Base-by-base conservation (phyloP, 2,888 invertebrate genomes). In the Xestia ashworthii region DNA sequence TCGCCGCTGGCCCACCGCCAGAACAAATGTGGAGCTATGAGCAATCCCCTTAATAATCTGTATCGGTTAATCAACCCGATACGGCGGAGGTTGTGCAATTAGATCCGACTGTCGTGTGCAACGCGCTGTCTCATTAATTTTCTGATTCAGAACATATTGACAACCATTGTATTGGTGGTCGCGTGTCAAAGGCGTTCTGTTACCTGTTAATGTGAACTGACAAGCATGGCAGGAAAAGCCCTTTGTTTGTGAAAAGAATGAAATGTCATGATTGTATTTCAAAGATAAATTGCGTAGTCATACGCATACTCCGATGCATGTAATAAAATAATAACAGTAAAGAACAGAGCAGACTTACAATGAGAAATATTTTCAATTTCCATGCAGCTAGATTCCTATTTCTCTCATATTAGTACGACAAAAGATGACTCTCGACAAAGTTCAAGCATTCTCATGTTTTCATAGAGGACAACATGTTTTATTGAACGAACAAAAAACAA, bases 31-130 rank as follows among this genome's bases (percentile, higher is more conserved):
- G 92, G 93, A 92, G 92, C 94, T 94, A 93, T 94, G 94, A 95
- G 94, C 95, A 94, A 95, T 93, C 91, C 93, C 88, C 93, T 93
- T 95, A 94, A 95, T 95, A 95, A 94, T 93, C 92, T 93, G 93
- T 93, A 94, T 94, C 95, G 95, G 95, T 95, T 95, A 95, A 96
- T 96, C 95, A 96, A 95, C 95, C 93, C 95, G 89, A 94, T 93
- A 89, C 91, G 81, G 81, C 78, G 90, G 93, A 93, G 93, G 93
- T 93, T 95, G 92, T 82, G 91, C 90, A 93, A 93, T 93, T 91
- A 91, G 88, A 92, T 84, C 80, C 86, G 86, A 87, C 81, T 84
- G 86, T 77, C 83, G 82, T 84, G 84, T 76, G 78, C 81, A 84
- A 82, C 78, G 69, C 71, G 80, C 66, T 81, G 80, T 84, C 84